Evolutionary conservation across 2,797 vertebrate genomes (phyloP).

Genomic region (Rhodeus uyekii): DNA sequence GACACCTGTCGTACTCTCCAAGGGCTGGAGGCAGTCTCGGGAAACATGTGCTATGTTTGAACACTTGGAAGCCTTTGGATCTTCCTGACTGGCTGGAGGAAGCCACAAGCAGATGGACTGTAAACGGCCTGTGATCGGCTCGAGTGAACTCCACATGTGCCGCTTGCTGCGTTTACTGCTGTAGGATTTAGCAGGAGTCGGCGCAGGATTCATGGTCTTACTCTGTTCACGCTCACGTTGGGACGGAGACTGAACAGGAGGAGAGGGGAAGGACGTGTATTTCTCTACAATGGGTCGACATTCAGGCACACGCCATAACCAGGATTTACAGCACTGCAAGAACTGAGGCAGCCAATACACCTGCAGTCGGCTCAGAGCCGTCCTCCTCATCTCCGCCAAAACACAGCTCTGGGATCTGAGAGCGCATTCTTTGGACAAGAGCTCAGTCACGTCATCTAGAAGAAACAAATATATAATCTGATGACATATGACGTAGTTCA

Average conservation of each 20-base stretch:
- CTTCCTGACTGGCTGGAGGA: neutral
- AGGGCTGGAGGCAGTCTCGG: neutral
- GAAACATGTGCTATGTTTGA: conserved; percentile 23
- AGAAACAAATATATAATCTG: neutral
- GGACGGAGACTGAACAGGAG: neutral
- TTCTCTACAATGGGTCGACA: conserved; percentile 65
- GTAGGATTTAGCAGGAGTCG: conserved; percentile 7
- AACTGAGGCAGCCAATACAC: conserved; percentile 79
- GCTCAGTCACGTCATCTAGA: conserved; percentile 63
- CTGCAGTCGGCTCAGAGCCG: conserved; percentile 68
- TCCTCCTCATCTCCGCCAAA: conserved; percentile 72
- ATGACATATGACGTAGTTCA: neutral
- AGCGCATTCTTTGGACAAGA: conserved; percentile 55
- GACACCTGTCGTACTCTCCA: neutral
- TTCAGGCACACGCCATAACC: conserved; percentile 57
- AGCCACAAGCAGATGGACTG: conserved; percentile 45
- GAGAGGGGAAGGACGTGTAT: conserved; percentile 47
- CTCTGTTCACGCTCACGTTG: neutral
- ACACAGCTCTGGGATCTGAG: conserved; percentile 62
- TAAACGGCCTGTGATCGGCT: neutral
- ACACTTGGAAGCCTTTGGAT: conserved; percentile 8
- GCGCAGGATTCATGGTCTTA: neutral
- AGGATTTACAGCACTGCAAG: conserved; percentile 68
- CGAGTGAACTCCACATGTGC: conserved; percentile 26
- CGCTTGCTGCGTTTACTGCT: conserved; percentile 36